A percentile compares a stretch with the other conserved stretches of the same genome.
phyloP scores from a whole-genome alignment of 1,140 invertebrate genomes.

The Drosophila nasuta region DNA sequence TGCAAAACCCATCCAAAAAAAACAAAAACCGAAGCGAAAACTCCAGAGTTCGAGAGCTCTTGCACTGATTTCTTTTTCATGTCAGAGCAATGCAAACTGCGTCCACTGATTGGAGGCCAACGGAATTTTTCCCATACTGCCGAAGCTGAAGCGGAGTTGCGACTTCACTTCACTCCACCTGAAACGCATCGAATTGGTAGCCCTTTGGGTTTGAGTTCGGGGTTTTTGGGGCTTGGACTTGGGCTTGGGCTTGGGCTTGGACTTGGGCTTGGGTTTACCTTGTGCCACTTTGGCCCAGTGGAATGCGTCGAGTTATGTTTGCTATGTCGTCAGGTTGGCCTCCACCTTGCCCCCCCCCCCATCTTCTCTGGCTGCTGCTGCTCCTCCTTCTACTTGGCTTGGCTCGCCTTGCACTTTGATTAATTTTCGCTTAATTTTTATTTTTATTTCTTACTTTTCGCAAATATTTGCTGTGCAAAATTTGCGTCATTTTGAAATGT shows the following conservation, averaged over 20 bases:
- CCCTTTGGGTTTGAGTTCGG: constrained; percentile 10
- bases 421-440: constrained; percentile 83
- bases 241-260: background rate
- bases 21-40: constrained; percentile 21
- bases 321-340: constrained; percentile 62
- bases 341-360: background rate
- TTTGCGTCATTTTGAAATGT: constrained; percentile 77
- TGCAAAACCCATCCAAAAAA: constrained; percentile 13
- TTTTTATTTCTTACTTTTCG: constrained; percentile 78
- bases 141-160: background rate
- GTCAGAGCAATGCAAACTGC: constrained; percentile 77
- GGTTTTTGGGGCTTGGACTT: background rate
- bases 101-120: constrained; percentile 79
- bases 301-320: constrained; percentile 75
- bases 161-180: too few species aligned
- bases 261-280: constrained; percentile 51
- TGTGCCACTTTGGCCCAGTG: constrained; percentile 77
- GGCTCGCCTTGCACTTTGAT: constrained; percentile 66
- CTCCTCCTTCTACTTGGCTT: background rate
- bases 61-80: constrained; percentile 83
- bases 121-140: constrained; percentile 78
- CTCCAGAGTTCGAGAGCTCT: background rate
- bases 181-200: constrained; percentile 24
- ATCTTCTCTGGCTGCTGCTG: background rate
- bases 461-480: constrained; percentile 67